Percentiles rank a stretch among this genome's conserved stretches.
These are phyloP conservation scores for Meiosimyza decipiens DNA, from an alignment of 2,888 invertebrate genomes.

Conservation along the genomic window DNA sequence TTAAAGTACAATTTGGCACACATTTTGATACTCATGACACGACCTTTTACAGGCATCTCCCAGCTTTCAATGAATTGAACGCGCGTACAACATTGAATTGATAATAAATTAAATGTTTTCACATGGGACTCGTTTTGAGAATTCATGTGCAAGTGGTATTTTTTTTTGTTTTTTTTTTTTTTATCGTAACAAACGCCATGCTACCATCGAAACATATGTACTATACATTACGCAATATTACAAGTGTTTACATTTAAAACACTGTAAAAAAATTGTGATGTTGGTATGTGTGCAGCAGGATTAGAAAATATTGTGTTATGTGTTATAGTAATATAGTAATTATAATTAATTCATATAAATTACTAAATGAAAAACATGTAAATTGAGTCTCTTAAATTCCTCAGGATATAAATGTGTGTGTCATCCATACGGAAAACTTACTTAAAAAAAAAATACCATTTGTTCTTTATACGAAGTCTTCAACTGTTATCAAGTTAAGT, in stretches of 20 bases:
- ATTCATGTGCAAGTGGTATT: too few relatives aligned
- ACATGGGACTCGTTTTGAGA: conserved; percentile 40
- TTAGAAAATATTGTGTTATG: too few relatives aligned
- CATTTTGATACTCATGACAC: neutral
- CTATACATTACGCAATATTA: neutral
- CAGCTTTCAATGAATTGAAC: conserved; percentile 24
- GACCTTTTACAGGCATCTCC: conserved; percentile 14
- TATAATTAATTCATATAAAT: too few relatives aligned
- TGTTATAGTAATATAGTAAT: too few relatives aligned
- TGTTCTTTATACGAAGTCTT: too few relatives aligned
- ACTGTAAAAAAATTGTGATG: neutral
- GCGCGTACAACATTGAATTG: conserved; percentile 39
- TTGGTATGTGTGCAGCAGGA: too few relatives aligned
- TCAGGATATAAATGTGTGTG: too few relatives aligned
- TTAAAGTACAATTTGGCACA: conserved; percentile 19
- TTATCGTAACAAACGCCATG: conserved; percentile 9
- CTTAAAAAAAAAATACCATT: too few relatives aligned
- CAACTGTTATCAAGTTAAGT: too few relatives aligned
- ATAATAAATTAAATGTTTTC: conserved; percentile 42
- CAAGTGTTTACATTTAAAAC: neutral
- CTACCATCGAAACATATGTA: neutral
- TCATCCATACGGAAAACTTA: too few relatives aligned
- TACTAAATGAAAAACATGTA: too few relatives aligned
- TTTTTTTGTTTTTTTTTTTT: conserved; percentile 7
- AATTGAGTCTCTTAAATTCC: too few relatives aligned